phyloP scores from a whole-genome alignment of 2,113 vertebrate genomes.

The Tympanuchus pallidicinctus region DNA sequence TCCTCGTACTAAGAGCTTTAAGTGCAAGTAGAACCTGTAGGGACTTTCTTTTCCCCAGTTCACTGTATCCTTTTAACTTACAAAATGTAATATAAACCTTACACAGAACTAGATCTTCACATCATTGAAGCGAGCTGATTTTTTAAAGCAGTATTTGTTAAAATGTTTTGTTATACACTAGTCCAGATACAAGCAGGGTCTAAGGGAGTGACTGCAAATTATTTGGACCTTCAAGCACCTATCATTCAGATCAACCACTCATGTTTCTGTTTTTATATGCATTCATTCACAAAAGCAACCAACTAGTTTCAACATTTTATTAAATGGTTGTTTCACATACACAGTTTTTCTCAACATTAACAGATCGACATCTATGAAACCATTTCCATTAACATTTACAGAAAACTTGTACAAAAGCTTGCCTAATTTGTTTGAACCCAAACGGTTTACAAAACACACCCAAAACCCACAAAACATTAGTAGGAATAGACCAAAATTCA shows the following conservation, averaged over 20 bases:
- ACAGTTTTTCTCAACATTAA: conserved; percentile 80
- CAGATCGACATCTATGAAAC: conserved; percentile 66
- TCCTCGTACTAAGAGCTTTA: neutral
- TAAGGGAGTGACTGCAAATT: conserved; percentile 73
- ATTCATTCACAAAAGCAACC: conserved; percentile 86
- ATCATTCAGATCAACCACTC: conserved; percentile 75
- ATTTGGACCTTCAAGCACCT: conserved; percentile 73
- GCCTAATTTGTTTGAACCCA: conserved; percentile 88
- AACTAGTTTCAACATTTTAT: conserved; percentile 87
- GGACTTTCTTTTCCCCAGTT: neutral
- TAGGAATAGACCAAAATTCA: conserved; percentile 80
- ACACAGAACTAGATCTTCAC: conserved; percentile 17
- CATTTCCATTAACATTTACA: conserved; percentile 79
- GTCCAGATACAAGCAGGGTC: conserved; percentile 81
- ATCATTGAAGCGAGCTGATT: conserved; percentile 43
- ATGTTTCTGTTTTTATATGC: conserved; percentile 66
- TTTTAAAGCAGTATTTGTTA: neutral
- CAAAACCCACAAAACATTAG: conserved; percentile 75
- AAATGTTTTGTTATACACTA: conserved; percentile 36
- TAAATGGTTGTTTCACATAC: conserved; percentile 79
- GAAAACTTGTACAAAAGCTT: conserved; percentile 79
- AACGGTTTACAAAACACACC: conserved; percentile 80
- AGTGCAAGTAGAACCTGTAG: neutral
- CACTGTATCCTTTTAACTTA: conserved; percentile 51
- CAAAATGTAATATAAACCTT: conserved; percentile 45